Evolutionary conservation across 35 echinoderm and acorn worm species (phyloP), one percentile per base, ranked within the genome.

Genomic region (Patiria miniata): DNA sequence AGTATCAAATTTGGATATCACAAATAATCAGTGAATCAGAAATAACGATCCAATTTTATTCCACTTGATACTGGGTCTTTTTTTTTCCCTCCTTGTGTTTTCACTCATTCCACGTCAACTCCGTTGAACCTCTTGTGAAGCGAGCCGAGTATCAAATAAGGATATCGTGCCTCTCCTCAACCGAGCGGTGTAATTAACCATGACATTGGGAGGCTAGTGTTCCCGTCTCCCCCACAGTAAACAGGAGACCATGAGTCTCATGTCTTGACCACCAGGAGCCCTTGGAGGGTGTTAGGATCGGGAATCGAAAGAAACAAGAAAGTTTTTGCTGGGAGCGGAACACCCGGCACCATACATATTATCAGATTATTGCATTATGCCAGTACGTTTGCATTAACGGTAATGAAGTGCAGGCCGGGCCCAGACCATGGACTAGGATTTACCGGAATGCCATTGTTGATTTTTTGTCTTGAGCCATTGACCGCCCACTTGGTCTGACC

Each of bases 211-310:
- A 4, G 65, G 22, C 21, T 73, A 32, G 65, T 73, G 65, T 73
- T 73, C 34, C 42, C 12, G 12, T 6, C 42, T 47, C 42, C 42
- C 42, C 4, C 42, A 47, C 65, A 22, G 21, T 7, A 61, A 32
- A 36, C 34, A 34, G 65, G 65, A 10, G 18, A 26, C 65, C 29
- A 32, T 23, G 29, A 73, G 9, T 8, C 65, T 73, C 65, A 12
- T 34, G 65, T 73, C 65, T 73, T 73, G 0, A 73, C 26, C 65
- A 73, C 65, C 65, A 73, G 23, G 65, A 73, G 29, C 65, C 42
- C 65, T 73, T 34, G 34, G 9, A 73, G 65, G 65, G 65, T 73
- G 26, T 73, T 23, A 36, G 65, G 42, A 34, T 73, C n/a, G 23
- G 65, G 14, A 14, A 23, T 22, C 34, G 19, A 23, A 36, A 73